Conservation (phyloP, 2,888 invertebrate genomes). For the Automeris io region DNA sequence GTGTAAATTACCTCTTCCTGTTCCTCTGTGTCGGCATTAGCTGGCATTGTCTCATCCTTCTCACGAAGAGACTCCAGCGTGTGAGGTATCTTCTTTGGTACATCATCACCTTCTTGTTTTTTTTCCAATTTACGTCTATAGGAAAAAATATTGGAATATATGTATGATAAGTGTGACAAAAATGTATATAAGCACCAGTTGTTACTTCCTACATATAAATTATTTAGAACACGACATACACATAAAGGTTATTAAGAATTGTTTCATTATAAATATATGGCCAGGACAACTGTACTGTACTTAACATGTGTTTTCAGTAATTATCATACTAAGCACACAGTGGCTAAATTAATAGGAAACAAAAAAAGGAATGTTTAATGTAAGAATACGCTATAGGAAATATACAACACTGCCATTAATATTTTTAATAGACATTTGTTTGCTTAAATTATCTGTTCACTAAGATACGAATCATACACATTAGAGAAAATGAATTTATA, state of each 20-base stretch:
- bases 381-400: neutral
- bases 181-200: too few species aligned
- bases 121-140: constrained; percentile 66
- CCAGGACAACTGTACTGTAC: too few species aligned
- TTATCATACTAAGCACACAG: too few species aligned
- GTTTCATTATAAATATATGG: too few species aligned
- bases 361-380: too few species aligned
- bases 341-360: too few species aligned
- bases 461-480: too few species aligned
- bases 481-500: too few species aligned
- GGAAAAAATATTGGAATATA: constrained; percentile 11
- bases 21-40: constrained; percentile 85
- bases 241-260: too few species aligned
- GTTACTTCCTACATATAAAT: too few species aligned
- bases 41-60: constrained; percentile 92
- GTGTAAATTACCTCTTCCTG: constrained; percentile 81
- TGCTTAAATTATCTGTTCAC: neutral
- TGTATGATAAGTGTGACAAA: neutral
- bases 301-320: too few species aligned
- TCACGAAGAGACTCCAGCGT: constrained; percentile 96
- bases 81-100: constrained; percentile 81
- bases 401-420: neutral
- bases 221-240: too few species aligned
- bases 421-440: neutral
- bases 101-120: constrained; percentile 69